phyloP scores from a whole-genome alignment of 2,113 vertebrate species.

The Nerophis lumbriciformis region DNA sequence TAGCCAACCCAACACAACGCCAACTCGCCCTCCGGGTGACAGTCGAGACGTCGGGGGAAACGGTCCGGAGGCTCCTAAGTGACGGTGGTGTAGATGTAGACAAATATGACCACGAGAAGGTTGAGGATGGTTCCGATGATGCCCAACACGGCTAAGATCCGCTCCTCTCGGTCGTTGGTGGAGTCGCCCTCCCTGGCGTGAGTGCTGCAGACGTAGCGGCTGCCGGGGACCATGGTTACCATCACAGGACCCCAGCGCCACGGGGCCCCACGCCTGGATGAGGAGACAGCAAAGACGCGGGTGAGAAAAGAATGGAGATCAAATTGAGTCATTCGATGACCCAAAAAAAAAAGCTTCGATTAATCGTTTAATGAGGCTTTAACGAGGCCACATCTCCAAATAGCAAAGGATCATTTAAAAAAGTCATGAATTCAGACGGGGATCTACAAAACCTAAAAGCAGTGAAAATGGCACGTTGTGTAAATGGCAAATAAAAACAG shows the following conservation, averaged over 20 bases:
- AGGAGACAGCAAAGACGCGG: background rate
- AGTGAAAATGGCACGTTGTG: too few relatives aligned
- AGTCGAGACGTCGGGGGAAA: background rate
- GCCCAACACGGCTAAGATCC: conserved; percentile 70
- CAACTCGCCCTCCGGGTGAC: conserved; percentile 17
- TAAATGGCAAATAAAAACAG: too few relatives aligned
- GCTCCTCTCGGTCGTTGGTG: conserved; percentile 70
- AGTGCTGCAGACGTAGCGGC: conserved; percentile 63
- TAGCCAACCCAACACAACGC: conserved; percentile 20
- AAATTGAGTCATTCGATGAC: too few relatives aligned
- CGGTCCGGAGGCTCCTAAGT: conserved; percentile 38
- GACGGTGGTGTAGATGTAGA: conserved; percentile 82
- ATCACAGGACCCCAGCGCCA: conserved; percentile 67
- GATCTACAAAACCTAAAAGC: too few relatives aligned
- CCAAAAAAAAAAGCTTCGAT: too few relatives aligned
- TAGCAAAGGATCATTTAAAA: too few relatives aligned
- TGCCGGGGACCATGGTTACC: conserved; percentile 74
- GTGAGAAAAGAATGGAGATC: background rate
- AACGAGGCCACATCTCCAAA: too few relatives aligned
- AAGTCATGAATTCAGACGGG: too few relatives aligned
- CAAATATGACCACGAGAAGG: conserved; percentile 80
- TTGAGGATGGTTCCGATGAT: conserved; percentile 81
- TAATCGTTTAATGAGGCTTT: too few relatives aligned
- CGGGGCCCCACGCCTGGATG: conserved; percentile 58
- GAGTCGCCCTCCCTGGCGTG: conserved; percentile 63